phyloP scores from a whole-genome alignment of 2,888 invertebrate species.

The Philaethria dido region DNA sequence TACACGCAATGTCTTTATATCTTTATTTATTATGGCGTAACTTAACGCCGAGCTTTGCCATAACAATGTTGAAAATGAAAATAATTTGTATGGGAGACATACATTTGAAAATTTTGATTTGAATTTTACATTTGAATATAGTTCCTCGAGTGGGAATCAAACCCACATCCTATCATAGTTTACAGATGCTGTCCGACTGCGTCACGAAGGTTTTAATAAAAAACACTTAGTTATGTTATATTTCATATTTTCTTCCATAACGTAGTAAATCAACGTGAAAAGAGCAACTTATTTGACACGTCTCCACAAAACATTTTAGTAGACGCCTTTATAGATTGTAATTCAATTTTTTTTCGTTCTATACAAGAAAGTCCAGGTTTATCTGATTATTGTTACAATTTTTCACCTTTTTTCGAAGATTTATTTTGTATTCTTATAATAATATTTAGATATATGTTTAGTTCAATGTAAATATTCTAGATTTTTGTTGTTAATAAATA shows the following conservation, averaged over 20 bases:
- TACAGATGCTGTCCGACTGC: too few relatives aligned
- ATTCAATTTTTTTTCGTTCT: constrained; percentile 12
- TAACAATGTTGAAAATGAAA: too few relatives aligned
- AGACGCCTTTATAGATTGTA: constrained; percentile 2
- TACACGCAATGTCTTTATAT: too few relatives aligned
- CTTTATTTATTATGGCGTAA: too few relatives aligned
- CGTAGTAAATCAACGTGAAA: constrained; percentile 17
- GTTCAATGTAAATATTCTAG: neutral
- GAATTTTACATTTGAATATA: too few relatives aligned
- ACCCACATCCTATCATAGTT: too few relatives aligned
- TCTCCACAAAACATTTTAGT: constrained; percentile 12
- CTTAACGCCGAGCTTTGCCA: too few relatives aligned
- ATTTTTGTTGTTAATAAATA: neutral
- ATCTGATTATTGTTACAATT: constrained; percentile 13
- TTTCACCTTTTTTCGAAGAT: neutral
- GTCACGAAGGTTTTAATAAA: too few relatives aligned
- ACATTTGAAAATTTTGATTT: too few relatives aligned
- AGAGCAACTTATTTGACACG: constrained; percentile 16
- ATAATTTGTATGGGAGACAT: too few relatives aligned
- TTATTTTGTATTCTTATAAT: neutral
- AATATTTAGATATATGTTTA: neutral
- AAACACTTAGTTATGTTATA: constrained; percentile 8
- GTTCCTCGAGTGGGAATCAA: too few relatives aligned
- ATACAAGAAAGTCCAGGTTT: constrained; percentile 3
- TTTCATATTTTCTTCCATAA: neutral